These are phyloP conservation scores for Temnothorax rugatulus DNA, from an alignment of 2,888 invertebrate genomes.

Conservation along the genomic window DNA sequence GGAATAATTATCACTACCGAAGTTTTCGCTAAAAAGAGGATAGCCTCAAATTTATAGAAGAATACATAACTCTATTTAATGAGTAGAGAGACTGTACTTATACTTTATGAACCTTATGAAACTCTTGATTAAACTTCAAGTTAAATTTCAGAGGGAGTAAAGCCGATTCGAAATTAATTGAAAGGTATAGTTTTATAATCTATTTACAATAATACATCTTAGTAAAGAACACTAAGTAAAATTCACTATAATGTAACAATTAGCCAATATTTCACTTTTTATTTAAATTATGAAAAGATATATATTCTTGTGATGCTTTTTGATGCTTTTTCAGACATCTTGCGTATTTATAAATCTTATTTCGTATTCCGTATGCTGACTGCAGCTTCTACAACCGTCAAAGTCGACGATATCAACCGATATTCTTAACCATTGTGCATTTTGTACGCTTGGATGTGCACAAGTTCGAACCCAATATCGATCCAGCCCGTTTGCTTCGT, in stretches of 20 bases:
- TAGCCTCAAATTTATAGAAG: constrained; percentile 18
- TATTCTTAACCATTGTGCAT: constrained; percentile 39
- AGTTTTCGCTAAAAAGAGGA: constrained; percentile 1
- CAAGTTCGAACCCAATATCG: constrained; percentile 24
- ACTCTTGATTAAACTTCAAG: constrained; percentile 35
- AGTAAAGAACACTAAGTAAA: background rate
- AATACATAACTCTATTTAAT: constrained; percentile 33
- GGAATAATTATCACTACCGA: constrained; percentile 3
- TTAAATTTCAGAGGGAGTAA: constrained; percentile 14
- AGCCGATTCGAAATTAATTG: constrained; percentile 28
- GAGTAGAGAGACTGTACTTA: constrained; percentile 15
- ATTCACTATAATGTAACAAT: constrained; percentile 14
- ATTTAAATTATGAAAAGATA: background rate
- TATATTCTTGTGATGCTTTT: background rate
- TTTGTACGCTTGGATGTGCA: constrained; percentile 38
- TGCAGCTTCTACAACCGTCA: constrained; percentile 20
- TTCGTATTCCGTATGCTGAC: constrained; percentile 17
- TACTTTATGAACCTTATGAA: constrained; percentile 2
- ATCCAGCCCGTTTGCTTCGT: constrained; percentile 21
- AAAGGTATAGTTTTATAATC: constrained; percentile 26
- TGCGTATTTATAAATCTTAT: constrained; percentile 6
- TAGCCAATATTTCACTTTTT: background rate
- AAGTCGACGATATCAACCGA: constrained; percentile 22
- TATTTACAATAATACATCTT: background rate
- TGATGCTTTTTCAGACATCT: background rate